Conservation (phyloP, 2,797 vertebrate species). For the Ptychadena robeensis region DNA sequence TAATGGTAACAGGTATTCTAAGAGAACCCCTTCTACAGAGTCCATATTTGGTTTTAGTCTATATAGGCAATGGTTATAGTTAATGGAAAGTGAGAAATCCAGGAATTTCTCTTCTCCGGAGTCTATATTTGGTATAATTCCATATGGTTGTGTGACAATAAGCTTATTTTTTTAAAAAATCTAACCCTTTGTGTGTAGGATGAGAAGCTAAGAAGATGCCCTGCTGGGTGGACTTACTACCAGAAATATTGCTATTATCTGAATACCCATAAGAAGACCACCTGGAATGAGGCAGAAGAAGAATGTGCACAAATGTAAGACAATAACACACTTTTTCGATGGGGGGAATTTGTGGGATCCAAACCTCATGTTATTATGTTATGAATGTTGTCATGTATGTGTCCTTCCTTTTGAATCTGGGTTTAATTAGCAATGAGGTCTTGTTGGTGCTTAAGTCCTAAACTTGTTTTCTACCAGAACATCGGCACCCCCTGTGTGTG, state of each 20-base stretch:
- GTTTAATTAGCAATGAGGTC: not conserved
- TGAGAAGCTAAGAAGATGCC: constrained; percentile 65
- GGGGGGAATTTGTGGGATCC: no score
- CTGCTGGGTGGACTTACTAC: constrained; percentile 70
- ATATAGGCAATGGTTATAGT: no score
- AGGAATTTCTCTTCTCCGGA: no score
- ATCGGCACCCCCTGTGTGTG: not conserved
- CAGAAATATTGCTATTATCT: constrained; percentile 71
- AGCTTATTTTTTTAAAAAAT: not conserved
- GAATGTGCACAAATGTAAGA: constrained; percentile 72
- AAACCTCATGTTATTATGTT: no score
- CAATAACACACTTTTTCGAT: not conserved
- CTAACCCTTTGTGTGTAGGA: constrained; percentile 42
- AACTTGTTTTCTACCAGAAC: not conserved
- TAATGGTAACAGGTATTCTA: no score
- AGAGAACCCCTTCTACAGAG: no score
- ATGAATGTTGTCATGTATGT: no score
- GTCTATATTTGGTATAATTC: no score
- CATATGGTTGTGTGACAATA: no score
- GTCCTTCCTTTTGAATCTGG: no score
- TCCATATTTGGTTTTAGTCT: no score
- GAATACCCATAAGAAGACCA: constrained; percentile 65
- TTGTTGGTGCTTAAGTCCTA: not conserved
- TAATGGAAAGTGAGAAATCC: no score
- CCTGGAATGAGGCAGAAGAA: constrained; percentile 73